phyloP scores from a whole-genome alignment of 2,113 vertebrate genomes.

The Cynocephalus volans region DNA sequence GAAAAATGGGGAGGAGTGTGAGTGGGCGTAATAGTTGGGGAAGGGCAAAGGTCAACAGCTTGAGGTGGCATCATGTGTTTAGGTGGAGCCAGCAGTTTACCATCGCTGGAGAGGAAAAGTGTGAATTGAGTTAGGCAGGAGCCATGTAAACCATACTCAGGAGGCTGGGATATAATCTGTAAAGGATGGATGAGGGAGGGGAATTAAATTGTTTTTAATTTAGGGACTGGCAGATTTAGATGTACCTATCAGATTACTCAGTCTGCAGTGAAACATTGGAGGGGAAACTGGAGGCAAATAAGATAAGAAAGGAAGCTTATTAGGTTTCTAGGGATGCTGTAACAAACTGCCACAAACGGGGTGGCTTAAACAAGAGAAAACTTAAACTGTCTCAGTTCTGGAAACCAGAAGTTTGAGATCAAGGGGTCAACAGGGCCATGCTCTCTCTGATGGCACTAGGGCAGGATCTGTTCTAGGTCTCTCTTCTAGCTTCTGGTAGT shows the following conservation, averaged over 20 bases:
- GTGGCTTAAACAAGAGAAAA: not conserved
- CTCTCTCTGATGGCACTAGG: not conserved
- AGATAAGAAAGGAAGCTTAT: not conserved
- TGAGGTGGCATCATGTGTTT: not conserved
- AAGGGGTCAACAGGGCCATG: not conserved
- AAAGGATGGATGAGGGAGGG: not conserved
- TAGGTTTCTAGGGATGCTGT: not conserved
- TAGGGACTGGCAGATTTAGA: not conserved
- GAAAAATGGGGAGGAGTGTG: not conserved
- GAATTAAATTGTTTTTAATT: not conserved
- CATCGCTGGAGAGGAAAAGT: not conserved
- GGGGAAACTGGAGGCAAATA: not conserved
- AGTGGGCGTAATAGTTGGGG: not conserved
- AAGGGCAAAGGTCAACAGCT: constrained; percentile 30
- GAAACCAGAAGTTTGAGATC: not conserved
- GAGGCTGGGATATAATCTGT: not conserved
- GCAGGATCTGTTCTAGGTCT: not conserved
- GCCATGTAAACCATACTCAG: not conserved
- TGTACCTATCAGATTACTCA: not conserved
- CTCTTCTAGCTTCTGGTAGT: not conserved
- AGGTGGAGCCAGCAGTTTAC: not conserved
- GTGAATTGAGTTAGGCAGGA: not conserved
- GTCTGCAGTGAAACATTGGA: not conserved
- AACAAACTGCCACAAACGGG: not conserved
- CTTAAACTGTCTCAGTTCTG: not conserved